These are phyloP conservation scores for Tupaia chinensis DNA, from an alignment of 2,113 vertebrate species.

Conservation along the genomic window DNA sequence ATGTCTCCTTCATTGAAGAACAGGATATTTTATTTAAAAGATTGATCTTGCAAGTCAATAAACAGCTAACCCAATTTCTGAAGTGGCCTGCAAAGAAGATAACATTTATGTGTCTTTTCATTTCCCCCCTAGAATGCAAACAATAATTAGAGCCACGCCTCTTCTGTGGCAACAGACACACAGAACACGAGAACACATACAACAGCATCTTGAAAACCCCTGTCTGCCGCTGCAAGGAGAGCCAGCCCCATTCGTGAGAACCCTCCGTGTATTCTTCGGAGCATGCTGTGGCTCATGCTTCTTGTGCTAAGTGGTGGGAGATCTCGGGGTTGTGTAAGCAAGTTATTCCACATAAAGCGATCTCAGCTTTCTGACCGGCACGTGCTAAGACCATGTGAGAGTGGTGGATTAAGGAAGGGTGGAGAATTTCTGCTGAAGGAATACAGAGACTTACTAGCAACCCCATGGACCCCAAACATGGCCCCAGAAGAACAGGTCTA, in stretches of 20 bases:
- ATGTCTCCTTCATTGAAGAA: neutral
- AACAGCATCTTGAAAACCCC: fast-evolving
- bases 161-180: neutral
- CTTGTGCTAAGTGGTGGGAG: neutral
- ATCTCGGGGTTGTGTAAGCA: neutral
- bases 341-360: neutral
- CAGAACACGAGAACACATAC: neutral
- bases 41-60: constrained; percentile 11
- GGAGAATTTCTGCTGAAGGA: neutral
- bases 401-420: neutral
- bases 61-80: constrained; percentile 40
- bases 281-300: neutral
- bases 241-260: neutral
- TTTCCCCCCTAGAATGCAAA: neutral
- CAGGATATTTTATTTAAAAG: neutral
- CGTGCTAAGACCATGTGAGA: neutral
- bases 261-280: neutral
- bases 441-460: neutral
- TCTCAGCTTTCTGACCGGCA: neutral
- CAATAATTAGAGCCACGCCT: neutral
- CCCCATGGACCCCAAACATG: neutral
- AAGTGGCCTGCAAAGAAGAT: neutral
- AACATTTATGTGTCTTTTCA: neutral
- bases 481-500: neutral
- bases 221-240: neutral